Evolutionary conservation across 2,113 vertebrate genomes (phyloP).

Genomic region (Ceyx cyanopectus): DNA sequence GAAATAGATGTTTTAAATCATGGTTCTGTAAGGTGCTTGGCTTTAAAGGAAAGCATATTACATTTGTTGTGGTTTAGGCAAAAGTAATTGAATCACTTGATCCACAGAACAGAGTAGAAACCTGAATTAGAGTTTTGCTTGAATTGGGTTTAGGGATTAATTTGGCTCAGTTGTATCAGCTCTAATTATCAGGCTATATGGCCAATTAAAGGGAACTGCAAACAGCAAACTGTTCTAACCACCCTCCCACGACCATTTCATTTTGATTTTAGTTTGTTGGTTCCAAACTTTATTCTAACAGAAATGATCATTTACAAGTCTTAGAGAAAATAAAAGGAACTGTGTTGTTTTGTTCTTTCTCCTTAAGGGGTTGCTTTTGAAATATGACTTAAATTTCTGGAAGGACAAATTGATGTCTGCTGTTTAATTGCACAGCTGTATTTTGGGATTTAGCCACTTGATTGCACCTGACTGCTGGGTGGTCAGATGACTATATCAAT

Average conservation of each 20-base stretch:
- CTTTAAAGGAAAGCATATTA: neutral
- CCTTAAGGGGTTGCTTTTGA: neutral
- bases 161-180: slow-evolving; percentile 43
- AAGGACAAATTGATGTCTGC: slow-evolving; percentile 3
- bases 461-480: neutral
- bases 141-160: slow-evolving; percentile 54
- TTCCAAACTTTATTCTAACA: neutral
- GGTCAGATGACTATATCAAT: neutral
- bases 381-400: neutral
- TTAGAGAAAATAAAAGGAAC: neutral
- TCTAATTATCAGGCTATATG: neutral
- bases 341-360: neutral
- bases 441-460: neutral
- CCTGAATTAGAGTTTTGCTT: slow-evolving; percentile 32
- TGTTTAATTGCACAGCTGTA: neutral
- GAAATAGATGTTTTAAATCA: neutral
- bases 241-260: neutral
- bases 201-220: neutral
- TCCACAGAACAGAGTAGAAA: neutral
- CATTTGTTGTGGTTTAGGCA: neutral
- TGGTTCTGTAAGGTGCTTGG: neutral
- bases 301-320: neutral
- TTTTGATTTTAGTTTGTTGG: slow-evolving; percentile 4
- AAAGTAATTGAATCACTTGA: slow-evolving; percentile 6
- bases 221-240: neutral